Evolutionary conservation across 2,888 invertebrate species (phyloP).

Genomic region (Ypsolopha scabrella): DNA sequence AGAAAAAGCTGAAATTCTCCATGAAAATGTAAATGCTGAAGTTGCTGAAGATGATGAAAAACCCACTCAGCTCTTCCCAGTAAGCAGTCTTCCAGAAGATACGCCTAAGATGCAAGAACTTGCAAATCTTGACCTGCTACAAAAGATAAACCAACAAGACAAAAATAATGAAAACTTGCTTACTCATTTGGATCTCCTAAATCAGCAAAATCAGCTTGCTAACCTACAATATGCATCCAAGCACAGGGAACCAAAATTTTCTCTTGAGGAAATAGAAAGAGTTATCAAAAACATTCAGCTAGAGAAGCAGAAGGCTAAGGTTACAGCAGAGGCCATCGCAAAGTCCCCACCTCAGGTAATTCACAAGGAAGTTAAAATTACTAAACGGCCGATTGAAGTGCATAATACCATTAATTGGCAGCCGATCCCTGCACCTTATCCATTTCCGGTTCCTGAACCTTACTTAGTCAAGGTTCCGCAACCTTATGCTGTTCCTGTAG

Average conservation of each 20-base stretch:
- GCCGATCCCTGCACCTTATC: constrained; percentile 20
- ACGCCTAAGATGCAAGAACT: background rate
- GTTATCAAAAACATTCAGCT: constrained; percentile 20
- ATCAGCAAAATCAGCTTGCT: constrained; percentile 7
- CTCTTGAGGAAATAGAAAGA: constrained; percentile 28
- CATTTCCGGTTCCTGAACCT: constrained; percentile 31
- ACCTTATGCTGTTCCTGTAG: constrained; percentile 24
- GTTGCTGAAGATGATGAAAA: too few species aligned
- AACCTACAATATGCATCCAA: constrained; percentile 30
- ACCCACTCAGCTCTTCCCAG: too few species aligned
- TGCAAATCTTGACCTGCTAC: background rate
- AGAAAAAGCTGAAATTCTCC: too few species aligned
- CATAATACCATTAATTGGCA: constrained; percentile 20
- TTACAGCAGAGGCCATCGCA: constrained; percentile 28
- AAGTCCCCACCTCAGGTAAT: constrained; percentile 23
- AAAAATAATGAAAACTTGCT: background rate
- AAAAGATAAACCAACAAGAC: background rate
- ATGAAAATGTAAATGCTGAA: too few species aligned
- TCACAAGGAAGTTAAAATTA: constrained; percentile 24
- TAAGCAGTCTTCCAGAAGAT: too few species aligned
- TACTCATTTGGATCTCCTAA: background rate
- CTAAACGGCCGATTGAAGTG: constrained; percentile 22
- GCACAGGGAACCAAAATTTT: constrained; percentile 30
- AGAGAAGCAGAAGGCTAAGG: constrained; percentile 27
- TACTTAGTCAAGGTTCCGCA: constrained; percentile 24